A percentile compares a stretch with the other conserved stretches of the same genome.
phyloP scores from a whole-genome alignment of 2,113 vertebrate species.

The Cyprinodon tularosa region DNA sequence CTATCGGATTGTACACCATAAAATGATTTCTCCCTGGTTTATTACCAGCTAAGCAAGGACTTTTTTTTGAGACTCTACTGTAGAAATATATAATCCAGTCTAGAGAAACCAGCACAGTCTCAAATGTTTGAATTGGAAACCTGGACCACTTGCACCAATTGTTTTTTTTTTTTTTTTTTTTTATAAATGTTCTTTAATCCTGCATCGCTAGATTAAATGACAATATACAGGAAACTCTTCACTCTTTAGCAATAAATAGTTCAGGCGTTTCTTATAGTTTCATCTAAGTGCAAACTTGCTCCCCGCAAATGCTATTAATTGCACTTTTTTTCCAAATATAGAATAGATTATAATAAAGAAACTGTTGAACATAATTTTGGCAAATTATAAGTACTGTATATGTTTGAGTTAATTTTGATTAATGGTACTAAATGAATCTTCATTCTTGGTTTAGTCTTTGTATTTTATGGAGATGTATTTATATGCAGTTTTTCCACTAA shows the following conservation, averaged over 20 bases:
- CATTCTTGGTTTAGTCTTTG: slow-evolving; percentile 58
- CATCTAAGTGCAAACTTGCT: slow-evolving; percentile 48
- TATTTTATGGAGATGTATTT: slow-evolving; percentile 68
- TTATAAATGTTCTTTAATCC: slow-evolving; percentile 8
- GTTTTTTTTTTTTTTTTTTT: slow-evolving; percentile 29
- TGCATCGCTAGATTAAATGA: slow-evolving; percentile 16
- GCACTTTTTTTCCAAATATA: slow-evolving; percentile 64
- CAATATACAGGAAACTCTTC: slow-evolving; percentile 23
- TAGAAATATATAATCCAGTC: slow-evolving; percentile 13
- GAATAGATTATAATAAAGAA: slow-evolving; percentile 54
- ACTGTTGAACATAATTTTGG: slow-evolving; percentile 59
- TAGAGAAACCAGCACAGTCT: slow-evolving; percentile 38
- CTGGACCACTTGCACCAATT: slow-evolving; percentile 36
- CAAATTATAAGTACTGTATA: slow-evolving; percentile 67
- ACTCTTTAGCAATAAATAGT: slow-evolving; percentile 62
- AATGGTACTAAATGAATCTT: slow-evolving; percentile 71
- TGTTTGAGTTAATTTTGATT: slow-evolving; percentile 62
- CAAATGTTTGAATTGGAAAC: not conserved
- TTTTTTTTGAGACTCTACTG: slow-evolving; percentile 18
- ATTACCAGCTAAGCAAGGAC: slow-evolving; percentile 11
- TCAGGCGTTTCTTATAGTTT: slow-evolving; percentile 43
- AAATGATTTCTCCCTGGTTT: not conserved
- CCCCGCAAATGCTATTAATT: slow-evolving; percentile 66
- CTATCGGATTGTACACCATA: not conserved
- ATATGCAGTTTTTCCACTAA: slow-evolving; percentile 68